phyloP scores from a whole-genome alignment of 2,888 invertebrate species.

The Metopia argyrocephala region DNA sequence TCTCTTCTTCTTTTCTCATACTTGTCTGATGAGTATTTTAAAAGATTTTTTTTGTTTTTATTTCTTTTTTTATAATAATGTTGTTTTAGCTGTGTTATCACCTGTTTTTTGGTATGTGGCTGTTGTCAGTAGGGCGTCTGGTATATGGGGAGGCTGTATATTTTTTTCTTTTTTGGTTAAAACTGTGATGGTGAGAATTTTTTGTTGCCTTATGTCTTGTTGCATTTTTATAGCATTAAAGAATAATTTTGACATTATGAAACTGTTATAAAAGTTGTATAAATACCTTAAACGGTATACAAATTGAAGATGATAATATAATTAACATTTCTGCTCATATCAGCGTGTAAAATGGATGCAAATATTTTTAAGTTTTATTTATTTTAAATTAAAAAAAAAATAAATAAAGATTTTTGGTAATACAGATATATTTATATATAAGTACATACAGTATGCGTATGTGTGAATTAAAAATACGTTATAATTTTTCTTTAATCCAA shows the following conservation, averaged over 20 bases:
- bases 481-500: no score
- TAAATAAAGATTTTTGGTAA: no score
- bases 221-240: background rate
- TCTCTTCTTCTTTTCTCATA: background rate
- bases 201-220: background rate
- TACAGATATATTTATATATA: no score
- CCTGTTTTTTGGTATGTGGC: conserved; percentile 63
- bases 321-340: no score
- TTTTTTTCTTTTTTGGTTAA: conserved; percentile 20
- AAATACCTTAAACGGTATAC: background rate
- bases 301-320: background rate
- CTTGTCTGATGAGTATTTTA: background rate
- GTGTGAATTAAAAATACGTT: no score
- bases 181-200: conserved; percentile 48
- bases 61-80: conserved; percentile 41
- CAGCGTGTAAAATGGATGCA: no score
- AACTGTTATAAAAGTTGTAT: background rate
- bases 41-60: background rate
- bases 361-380: no score
- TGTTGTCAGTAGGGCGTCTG: conserved; percentile 34
- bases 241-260: background rate
- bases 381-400: no score
- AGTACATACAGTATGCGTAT: no score
- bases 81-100: conserved; percentile 63
- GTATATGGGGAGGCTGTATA: conserved; percentile 43